A percentile compares a stretch with the other conserved stretches of the same genome.
Conservation (phyloP, 2,113 vertebrate genomes). For the Brienomyrus brachyistius region DNA sequence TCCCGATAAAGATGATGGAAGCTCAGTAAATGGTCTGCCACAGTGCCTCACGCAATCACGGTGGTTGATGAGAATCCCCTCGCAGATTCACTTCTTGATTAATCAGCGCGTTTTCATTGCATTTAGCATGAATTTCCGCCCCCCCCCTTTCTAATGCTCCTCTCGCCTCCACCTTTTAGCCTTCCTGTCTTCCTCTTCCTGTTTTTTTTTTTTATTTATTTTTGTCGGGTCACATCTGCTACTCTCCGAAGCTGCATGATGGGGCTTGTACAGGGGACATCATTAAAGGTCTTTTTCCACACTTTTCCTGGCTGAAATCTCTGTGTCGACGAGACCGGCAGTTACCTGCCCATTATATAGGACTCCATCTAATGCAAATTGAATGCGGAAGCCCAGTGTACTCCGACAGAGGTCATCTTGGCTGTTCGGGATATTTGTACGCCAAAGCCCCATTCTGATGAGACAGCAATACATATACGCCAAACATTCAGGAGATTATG, state of each 20-base stretch:
- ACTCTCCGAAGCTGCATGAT: neutral
- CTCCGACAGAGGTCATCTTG: neutral
- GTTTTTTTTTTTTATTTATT: neutral
- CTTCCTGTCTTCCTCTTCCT: neutral
- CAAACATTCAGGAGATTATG: neutral
- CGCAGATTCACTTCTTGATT: neutral
- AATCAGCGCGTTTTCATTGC: neutral
- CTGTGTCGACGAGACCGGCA: neutral
- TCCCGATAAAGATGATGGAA: neutral
- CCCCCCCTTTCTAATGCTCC: neutral
- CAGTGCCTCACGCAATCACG: neutral
- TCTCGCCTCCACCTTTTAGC: neutral
- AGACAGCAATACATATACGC: neutral
- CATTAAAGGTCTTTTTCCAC: neutral
- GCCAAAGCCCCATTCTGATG: slow-evolving; percentile 7
- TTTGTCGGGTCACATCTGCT: neutral
- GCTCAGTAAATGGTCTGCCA: neutral
- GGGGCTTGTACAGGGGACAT: neutral
- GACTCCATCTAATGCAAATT: neutral
- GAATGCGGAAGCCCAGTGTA: neutral
- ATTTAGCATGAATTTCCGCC: neutral
- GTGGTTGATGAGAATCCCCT: neutral
- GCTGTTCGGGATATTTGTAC: neutral
- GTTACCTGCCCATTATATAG: neutral
- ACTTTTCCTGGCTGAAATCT: slow-evolving; percentile 3